Percentiles rank a stretch among this genome's conserved stretches.
These are phyloP conservation scores for Melangyna quadrimaculata DNA, from an alignment of 2,888 invertebrate genomes.

Conservation along the genomic window DNA sequence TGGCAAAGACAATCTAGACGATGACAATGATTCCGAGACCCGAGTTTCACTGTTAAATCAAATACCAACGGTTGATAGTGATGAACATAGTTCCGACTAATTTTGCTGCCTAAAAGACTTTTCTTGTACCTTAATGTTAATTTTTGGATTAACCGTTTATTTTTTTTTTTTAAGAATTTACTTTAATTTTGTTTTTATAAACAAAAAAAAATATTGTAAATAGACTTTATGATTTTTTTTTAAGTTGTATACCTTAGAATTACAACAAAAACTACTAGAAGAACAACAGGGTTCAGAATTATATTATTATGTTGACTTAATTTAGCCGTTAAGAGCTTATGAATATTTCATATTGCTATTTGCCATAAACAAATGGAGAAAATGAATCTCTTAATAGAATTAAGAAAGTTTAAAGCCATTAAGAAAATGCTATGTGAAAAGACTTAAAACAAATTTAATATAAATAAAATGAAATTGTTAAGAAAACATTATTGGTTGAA, in stretches of 20 bases:
- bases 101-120: neutral
- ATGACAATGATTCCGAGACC: slow-evolving; percentile 77
- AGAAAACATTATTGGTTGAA: neutral
- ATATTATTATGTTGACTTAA: slow-evolving; percentile 43
- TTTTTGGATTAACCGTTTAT: neutral
- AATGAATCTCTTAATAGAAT: slow-evolving; percentile 45
- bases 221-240: slow-evolving; percentile 34
- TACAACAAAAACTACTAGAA: slow-evolving; percentile 44
- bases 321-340: slow-evolving; percentile 47
- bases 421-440: slow-evolving; percentile 13
- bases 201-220: slow-evolving; percentile 47
- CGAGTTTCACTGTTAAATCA: slow-evolving; percentile 74
- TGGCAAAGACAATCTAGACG: slow-evolving; percentile 77
- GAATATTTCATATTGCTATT: slow-evolving; percentile 61
- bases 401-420: slow-evolving; percentile 14
- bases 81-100: slow-evolving; percentile 59
- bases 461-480: slow-evolving; percentile 48
- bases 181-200: slow-evolving; percentile 8
- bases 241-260: slow-evolving; percentile 29
- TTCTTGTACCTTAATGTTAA: neutral
- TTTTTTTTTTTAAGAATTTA: slow-evolving; percentile 25
- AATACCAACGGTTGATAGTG: slow-evolving; percentile 48
- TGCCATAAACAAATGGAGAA: slow-evolving; percentile 52
- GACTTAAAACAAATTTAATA: slow-evolving; percentile 26
- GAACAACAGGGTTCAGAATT: slow-evolving; percentile 27